These are phyloP conservation scores for Hypena proboscidalis DNA, from an alignment of 2,888 invertebrate genomes.

Conservation along the genomic window DNA sequence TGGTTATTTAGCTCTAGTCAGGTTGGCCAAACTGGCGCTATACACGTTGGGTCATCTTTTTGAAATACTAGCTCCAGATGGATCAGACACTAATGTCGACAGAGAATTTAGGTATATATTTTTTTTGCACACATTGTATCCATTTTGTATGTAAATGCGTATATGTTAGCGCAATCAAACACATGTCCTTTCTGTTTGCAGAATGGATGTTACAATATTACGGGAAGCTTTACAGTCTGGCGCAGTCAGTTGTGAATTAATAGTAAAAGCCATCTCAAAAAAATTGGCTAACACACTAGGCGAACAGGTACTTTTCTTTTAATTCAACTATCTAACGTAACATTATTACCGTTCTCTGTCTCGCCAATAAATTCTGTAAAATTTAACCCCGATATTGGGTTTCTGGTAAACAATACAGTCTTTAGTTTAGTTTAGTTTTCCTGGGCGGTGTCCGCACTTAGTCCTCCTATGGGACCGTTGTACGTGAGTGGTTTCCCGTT, in stretches of 20 bases:
- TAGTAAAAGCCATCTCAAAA: slow-evolving; percentile 92
- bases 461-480: no score
- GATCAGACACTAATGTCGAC: slow-evolving; percentile 69
- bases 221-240: slow-evolving; percentile 93
- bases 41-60: slow-evolving; percentile 94
- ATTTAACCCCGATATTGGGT: no score
- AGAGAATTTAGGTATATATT: slow-evolving; percentile 70
- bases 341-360: no score
- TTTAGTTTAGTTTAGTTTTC: no score
- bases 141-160: not conserved
- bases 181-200: no score
- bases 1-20: slow-evolving; percentile 94
- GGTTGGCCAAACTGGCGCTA: slow-evolving; percentile 94
- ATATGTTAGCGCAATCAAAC: no score
- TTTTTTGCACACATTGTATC: not conserved
- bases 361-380: no score
- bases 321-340: no score
- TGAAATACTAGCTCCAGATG: slow-evolving; percentile 85
- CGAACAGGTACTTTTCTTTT: slow-evolving; percentile 86
- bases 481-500: no score
- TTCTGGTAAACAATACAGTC: no score
- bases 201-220: slow-evolving; percentile 86
- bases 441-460: no score
- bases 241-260: slow-evolving; percentile 93
- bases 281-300: slow-evolving; percentile 93